Evolutionary conservation across 2,797 vertebrate species (phyloP).

Genomic region (Microhierax caerulescens): DNA sequence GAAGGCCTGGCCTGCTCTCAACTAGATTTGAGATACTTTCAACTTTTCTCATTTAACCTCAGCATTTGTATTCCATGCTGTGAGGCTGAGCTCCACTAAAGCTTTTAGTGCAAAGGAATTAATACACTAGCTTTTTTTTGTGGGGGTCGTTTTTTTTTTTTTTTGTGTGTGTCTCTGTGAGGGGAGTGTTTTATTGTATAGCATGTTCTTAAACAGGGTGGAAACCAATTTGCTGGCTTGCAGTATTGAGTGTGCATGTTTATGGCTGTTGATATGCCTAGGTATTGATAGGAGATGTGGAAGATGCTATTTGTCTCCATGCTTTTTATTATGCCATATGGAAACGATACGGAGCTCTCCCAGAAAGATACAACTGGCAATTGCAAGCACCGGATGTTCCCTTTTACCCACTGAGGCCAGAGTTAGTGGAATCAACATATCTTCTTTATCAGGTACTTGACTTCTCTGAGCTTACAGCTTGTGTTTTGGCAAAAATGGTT

Average conservation of each 20-base stretch:
- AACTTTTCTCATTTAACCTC: not conserved
- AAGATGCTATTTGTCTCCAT: constrained; percentile 97
- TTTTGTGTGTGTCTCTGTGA: accelerated
- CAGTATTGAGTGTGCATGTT: accelerated
- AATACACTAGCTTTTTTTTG: not conserved
- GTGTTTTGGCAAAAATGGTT: not conserved
- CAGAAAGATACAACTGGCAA: constrained; percentile 98
- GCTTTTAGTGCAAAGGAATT: not conserved
- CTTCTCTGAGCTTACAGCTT: not conserved
- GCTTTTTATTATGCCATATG: constrained; percentile 99
- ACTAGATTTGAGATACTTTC: not conserved
- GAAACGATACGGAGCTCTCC: constrained; percentile 96
- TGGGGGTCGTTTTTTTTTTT: not conserved
- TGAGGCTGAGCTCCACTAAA: not conserved
- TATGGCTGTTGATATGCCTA: constrained; percentile 37
- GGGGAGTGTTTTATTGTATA: not conserved
- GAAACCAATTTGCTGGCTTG: not conserved
- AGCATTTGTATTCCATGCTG: not conserved
- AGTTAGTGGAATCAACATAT: constrained; percentile 96
- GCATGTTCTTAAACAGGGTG: accelerated
- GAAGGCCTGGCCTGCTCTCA: not conserved
- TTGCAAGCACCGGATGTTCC: constrained; percentile 94
- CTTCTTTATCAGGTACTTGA: constrained; percentile 91
- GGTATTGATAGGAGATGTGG: constrained; percentile 96
- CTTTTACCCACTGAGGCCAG: constrained; percentile 94